Percentiles rank a stretch among this genome's conserved stretches.
These are phyloP conservation scores for Pseudorasbora parva DNA, from an alignment of 2,113 vertebrate species.

Conservation along the genomic window DNA sequence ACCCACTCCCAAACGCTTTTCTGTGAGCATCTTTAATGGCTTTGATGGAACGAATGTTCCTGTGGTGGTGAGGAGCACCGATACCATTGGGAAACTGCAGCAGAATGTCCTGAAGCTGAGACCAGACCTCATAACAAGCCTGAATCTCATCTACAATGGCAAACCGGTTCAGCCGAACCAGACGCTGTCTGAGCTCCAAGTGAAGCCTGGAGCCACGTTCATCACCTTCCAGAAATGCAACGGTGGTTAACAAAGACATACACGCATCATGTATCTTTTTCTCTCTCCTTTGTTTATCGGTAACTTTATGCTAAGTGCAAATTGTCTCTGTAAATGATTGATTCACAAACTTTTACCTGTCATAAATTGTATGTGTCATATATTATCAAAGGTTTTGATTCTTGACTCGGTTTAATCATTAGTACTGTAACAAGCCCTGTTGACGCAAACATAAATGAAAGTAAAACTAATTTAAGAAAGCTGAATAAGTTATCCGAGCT, in stretches of 20 bases:
- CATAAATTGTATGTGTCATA: background rate
- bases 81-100: slow-evolving; percentile 50
- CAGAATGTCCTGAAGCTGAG: background rate
- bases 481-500: background rate
- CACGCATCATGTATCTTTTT: background rate
- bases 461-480: no score
- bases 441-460: no score
- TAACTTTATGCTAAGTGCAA: no score
- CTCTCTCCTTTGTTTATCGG: no score
- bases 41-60: background rate
- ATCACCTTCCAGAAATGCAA: slow-evolving; percentile 45
- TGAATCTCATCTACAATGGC: slow-evolving; percentile 49
- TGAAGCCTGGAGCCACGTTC: slow-evolving; percentile 30
- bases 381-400: background rate
- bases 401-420: background rate
- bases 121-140: background rate
- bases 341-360: background rate
- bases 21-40: slow-evolving; percentile 26
- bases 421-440: background rate
- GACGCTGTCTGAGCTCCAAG: slow-evolving; percentile 29
- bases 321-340: background rate
- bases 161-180: slow-evolving; percentile 15
- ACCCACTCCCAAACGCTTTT: background rate
- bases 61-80: background rate
- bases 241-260: slow-evolving; percentile 30